Evolutionary conservation across 2,797 vertebrate genomes (phyloP).

Genomic region (Xiphorhynchus erythropygius): DNA sequence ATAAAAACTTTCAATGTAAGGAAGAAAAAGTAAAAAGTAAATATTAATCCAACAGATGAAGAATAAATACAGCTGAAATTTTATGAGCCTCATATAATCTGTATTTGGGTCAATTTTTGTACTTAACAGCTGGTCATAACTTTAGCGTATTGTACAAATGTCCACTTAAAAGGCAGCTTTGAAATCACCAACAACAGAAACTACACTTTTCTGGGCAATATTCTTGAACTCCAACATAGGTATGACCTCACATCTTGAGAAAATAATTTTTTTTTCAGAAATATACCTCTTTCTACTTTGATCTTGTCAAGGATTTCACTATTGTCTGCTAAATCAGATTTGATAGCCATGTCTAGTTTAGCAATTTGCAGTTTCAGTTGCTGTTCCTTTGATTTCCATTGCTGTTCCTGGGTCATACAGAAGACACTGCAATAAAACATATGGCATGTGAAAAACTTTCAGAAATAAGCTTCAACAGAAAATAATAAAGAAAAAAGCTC

Average conservation of each 20-base stretch:
- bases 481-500: constrained; percentile 87
- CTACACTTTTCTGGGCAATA: not conserved
- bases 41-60: not conserved
- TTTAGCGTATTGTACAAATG: not conserved
- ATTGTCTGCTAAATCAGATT: constrained; percentile 88
- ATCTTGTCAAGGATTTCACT: constrained; percentile 88
- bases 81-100: not conserved
- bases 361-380: constrained; percentile 85
- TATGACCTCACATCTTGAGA: not conserved
- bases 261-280: not conserved
- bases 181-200: not conserved
- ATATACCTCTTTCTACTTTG: constrained; percentile 86
- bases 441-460: constrained; percentile 84
- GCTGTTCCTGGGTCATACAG: constrained; percentile 82
- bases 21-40: not conserved
- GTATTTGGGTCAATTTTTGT: not conserved
- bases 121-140: not conserved
- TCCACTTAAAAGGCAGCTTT: not conserved
- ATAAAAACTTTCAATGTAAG: not conserved
- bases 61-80: not conserved
- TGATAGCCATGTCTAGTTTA: constrained; percentile 85
- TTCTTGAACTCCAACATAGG: not conserved
- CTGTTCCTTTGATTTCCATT: constrained; percentile 85
- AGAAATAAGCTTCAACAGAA: constrained; percentile 86
- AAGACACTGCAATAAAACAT: constrained; percentile 86